phyloP scores from a whole-genome alignment of 2,797 vertebrate genomes.

The Esox lucius region DNA sequence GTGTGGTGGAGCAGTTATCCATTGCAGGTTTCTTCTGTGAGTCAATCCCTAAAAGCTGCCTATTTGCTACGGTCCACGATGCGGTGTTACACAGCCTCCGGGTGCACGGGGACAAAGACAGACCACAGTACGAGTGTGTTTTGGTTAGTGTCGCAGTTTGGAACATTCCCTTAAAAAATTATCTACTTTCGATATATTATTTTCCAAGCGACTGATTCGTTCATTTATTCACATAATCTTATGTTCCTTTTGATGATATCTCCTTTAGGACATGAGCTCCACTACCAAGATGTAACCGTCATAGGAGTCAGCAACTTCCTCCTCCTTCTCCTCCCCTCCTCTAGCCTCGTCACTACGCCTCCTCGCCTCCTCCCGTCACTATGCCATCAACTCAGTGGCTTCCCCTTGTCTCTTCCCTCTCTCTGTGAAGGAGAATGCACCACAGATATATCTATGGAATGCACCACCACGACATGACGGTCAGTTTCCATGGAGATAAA shows the following conservation, averaged over 20 bases:
- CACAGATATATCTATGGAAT: constrained; percentile 36
- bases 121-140: constrained; percentile 61
- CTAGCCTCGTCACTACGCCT: too few species aligned
- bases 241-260: not conserved
- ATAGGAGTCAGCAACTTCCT: constrained; percentile 56
- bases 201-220: not conserved
- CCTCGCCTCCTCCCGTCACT: constrained; percentile 18
- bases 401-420: constrained; percentile 46
- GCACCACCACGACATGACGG: constrained; percentile 63
- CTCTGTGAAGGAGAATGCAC: constrained; percentile 48
- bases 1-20: constrained; percentile 84
- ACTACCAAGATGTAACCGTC: constrained; percentile 69
- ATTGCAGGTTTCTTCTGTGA: constrained; percentile 83
- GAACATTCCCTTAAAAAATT: not conserved
- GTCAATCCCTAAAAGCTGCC: constrained; percentile 78
- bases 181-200: not conserved
- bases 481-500: constrained; percentile 67
- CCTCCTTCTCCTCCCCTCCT: not conserved
- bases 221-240: not conserved
- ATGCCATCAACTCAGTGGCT: constrained; percentile 29
- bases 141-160: constrained; percentile 50
- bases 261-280: constrained; percentile 52
- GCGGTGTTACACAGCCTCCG: constrained; percentile 77
- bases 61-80: constrained; percentile 86
- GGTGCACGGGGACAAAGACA: not conserved